Conservation (phyloP, 1,140 invertebrate genomes). For the Araneus ventricosus region DNA sequence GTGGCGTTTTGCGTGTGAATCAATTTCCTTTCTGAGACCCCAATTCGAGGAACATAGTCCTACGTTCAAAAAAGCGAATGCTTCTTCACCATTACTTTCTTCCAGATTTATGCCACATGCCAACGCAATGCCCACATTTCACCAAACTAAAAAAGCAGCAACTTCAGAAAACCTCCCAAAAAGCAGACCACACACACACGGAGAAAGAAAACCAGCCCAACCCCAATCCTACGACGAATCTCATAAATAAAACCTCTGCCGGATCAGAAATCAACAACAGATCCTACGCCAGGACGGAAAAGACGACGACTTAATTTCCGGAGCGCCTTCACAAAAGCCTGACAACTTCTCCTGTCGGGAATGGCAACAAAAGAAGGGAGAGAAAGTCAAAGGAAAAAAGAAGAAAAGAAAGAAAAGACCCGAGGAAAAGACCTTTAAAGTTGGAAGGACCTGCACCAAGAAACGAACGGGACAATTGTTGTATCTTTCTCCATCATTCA, state of each 20-base stretch:
- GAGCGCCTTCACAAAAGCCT: constrained; percentile 38
- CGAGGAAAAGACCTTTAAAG: background rate
- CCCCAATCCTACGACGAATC: background rate
- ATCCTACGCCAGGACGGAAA: background rate
- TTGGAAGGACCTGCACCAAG: background rate
- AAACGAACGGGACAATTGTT: background rate
- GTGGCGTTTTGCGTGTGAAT: too few relatives aligned
- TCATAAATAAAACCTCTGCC: constrained; percentile 44
- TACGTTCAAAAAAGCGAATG: too few relatives aligned
- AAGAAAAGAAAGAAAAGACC: too few relatives aligned
- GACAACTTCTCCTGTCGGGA: constrained; percentile 3
- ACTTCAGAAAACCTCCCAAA: background rate
- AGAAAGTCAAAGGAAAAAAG: too few relatives aligned
- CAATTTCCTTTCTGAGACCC: too few relatives aligned
- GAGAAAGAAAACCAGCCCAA: background rate
- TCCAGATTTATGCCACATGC: background rate
- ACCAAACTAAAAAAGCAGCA: background rate
- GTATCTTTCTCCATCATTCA: constrained; percentile 43
- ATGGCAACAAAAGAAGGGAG: too few relatives aligned
- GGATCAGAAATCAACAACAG: constrained; percentile 41
- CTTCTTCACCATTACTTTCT: too few relatives aligned
- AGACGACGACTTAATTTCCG: constrained; percentile 59
- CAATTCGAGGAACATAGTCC: too few relatives aligned
- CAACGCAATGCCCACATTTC: background rate
- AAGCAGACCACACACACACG: background rate